Conservation (phyloP, 1,140 invertebrate genomes). For the Calycopis cecrops region DNA sequence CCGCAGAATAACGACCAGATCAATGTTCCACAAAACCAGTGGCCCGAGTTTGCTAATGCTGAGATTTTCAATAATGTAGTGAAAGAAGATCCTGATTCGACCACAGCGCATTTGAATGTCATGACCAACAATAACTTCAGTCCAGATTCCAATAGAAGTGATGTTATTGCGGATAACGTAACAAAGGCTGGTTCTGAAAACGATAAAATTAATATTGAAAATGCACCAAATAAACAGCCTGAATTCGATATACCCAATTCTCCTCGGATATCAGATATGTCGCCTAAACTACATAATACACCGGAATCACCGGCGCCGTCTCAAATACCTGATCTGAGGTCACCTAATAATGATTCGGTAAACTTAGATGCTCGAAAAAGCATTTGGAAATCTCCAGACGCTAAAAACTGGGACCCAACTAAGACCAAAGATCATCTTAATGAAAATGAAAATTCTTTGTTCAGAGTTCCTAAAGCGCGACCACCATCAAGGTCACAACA, state of each 20-base stretch:
- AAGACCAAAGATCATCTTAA: slow-evolving; percentile 48
- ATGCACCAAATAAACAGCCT: slow-evolving; percentile 51
- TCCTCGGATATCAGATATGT: slow-evolving; percentile 61
- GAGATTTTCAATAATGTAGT: slow-evolving; percentile 71
- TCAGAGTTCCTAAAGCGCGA: slow-evolving; percentile 80
- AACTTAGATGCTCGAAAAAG: slow-evolving; percentile 48
- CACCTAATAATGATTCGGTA: slow-evolving; percentile 52
- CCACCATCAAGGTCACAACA: slow-evolving; percentile 78
- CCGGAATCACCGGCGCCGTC: slow-evolving; percentile 53
- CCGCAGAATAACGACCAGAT: slow-evolving; percentile 37
- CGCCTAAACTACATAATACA: slow-evolving; percentile 55
- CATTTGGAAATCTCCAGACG: slow-evolving; percentile 68
- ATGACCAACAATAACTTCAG: slow-evolving; percentile 69
- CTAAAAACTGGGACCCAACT: slow-evolving; percentile 60
- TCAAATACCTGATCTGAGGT: slow-evolving; percentile 52
- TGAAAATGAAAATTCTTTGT: slow-evolving; percentile 75
- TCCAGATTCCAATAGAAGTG: slow-evolving; percentile 67
- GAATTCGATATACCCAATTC: slow-evolving; percentile 65
- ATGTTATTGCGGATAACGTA: slow-evolving; percentile 48
- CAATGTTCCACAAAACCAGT: slow-evolving; percentile 63
- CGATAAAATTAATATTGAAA: slow-evolving; percentile 48
- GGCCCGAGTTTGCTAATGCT: slow-evolving; percentile 71
- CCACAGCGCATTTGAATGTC: slow-evolving; percentile 73
- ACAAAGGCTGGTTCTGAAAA: slow-evolving; percentile 42
- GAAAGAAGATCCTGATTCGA: slow-evolving; percentile 82